Conservation (phyloP, 1,140 invertebrate species). For the Sitophilus oryzae region DNA sequence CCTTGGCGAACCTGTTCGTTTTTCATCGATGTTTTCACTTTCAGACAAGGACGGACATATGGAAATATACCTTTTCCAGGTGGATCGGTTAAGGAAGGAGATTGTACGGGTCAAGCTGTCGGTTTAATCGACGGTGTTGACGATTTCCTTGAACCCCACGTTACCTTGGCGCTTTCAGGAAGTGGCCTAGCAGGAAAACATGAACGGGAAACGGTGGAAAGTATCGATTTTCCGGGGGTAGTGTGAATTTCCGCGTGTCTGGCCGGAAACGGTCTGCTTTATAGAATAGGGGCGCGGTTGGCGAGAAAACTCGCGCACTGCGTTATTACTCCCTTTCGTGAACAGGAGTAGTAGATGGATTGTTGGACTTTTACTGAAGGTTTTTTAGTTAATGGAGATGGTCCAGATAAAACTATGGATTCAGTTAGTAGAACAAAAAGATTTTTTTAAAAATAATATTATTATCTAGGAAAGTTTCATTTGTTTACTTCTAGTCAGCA, state of each 20-base stretch:
- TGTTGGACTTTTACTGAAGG: too few relatives aligned
- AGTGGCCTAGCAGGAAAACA: constrained; percentile 23
- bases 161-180: constrained; percentile 27
- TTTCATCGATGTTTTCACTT: too few relatives aligned
- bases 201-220: background rate
- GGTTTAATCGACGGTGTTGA: background rate
- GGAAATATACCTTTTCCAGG: background rate
- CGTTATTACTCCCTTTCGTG: too few relatives aligned
- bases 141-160: constrained; percentile 13
- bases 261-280: background rate
- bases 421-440: too few relatives aligned
- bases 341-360: too few relatives aligned
- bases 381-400: too few relatives aligned
- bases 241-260: too few relatives aligned
- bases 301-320: too few relatives aligned
- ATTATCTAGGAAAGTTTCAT: too few relatives aligned
- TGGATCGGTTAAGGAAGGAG: background rate
- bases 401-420: too few relatives aligned
- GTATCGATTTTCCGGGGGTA: background rate
- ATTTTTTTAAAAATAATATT: too few relatives aligned
- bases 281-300: background rate
- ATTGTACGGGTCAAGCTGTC: background rate
- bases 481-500: too few relatives aligned
- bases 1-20: background rate
- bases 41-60: background rate